Evolutionary conservation across 2,797 vertebrate genomes (phyloP).

Genomic region (Pitangus sulphuratus): DNA sequence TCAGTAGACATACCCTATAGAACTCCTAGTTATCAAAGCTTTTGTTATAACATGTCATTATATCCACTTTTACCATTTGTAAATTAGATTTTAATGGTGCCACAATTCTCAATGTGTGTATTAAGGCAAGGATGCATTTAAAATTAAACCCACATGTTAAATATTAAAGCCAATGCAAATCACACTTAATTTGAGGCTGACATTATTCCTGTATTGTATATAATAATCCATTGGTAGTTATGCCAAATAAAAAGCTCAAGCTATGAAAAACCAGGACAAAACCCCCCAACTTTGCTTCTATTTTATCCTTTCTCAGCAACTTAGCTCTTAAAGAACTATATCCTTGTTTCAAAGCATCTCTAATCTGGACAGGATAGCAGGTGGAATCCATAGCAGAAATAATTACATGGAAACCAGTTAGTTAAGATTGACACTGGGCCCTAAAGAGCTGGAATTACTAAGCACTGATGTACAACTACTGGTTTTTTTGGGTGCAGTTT

Average conservation of each 20-base stretch:
- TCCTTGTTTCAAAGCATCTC: slow-evolving; percentile 52
- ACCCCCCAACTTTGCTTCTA: slow-evolving; percentile 30
- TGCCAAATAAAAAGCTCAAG: neutral
- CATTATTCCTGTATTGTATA: neutral
- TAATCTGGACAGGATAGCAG: slow-evolving; percentile 60
- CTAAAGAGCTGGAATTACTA: slow-evolving; percentile 66
- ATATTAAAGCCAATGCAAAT: slow-evolving; percentile 24
- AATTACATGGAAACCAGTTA: slow-evolving; percentile 71
- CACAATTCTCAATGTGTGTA: slow-evolving; percentile 14
- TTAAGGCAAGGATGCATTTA: slow-evolving; percentile 60
- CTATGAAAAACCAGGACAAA: neutral
- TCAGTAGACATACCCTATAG: neutral
- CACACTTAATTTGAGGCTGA: slow-evolving; percentile 15
- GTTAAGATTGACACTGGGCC: slow-evolving; percentile 55
- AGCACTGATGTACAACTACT: slow-evolving; percentile 22
- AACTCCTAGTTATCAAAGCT: neutral
- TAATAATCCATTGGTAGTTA: neutral
- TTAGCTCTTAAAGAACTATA: slow-evolving; percentile 60
- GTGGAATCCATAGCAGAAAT: slow-evolving; percentile 68
- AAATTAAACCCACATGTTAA: slow-evolving; percentile 55
- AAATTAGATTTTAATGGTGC: slow-evolving; percentile 54
- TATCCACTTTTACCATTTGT: slow-evolving; percentile 45
- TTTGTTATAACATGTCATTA: slow-evolving; percentile 30
- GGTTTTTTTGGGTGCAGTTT: neutral
- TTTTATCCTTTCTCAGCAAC: slow-evolving; percentile 22